These are phyloP conservation scores for Hydropotes inermis DNA, from an alignment of 2,113 vertebrate species.

Conservation along the genomic window DNA sequence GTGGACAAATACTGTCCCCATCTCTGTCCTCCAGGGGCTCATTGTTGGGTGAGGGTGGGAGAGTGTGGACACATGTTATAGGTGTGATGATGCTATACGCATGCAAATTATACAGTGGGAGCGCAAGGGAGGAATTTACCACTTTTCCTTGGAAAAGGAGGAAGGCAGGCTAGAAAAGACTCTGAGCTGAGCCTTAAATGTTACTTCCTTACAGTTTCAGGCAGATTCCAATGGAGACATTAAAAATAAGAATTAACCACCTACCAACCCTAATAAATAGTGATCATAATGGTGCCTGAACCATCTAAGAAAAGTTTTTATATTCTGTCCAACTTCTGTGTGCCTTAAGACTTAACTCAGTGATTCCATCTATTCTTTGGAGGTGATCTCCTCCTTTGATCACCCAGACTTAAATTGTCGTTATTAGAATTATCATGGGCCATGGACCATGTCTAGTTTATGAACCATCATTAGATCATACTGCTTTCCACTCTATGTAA, in stretches of 20 bases:
- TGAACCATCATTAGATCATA: neutral
- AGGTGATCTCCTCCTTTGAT: neutral
- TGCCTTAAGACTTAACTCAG: neutral
- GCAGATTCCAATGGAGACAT: neutral
- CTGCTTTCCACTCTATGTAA: neutral
- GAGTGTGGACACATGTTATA: neutral
- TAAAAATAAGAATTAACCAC: neutral
- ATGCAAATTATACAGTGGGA: neutral
- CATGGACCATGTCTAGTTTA: neutral
- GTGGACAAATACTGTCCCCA: neutral
- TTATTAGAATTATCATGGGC: neutral
- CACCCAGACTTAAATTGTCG: neutral
- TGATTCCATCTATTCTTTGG: neutral
- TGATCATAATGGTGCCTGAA: neutral
- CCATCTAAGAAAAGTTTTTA: neutral
- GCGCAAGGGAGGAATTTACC: neutral
- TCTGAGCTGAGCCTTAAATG: neutral
- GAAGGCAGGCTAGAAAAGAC: neutral
- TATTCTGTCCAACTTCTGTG: neutral
- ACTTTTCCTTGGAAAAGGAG: neutral
- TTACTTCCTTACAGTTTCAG: neutral
- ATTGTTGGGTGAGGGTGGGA: neutral
- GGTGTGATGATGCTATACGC: fast-evolving
- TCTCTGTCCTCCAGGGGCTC: neutral
- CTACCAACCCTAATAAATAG: neutral